A percentile compares a stretch with the other conserved stretches of the same genome.
Evolutionary conservation across 2,113 vertebrate species (phyloP).

Genomic region (Mirza zaza): DNA sequence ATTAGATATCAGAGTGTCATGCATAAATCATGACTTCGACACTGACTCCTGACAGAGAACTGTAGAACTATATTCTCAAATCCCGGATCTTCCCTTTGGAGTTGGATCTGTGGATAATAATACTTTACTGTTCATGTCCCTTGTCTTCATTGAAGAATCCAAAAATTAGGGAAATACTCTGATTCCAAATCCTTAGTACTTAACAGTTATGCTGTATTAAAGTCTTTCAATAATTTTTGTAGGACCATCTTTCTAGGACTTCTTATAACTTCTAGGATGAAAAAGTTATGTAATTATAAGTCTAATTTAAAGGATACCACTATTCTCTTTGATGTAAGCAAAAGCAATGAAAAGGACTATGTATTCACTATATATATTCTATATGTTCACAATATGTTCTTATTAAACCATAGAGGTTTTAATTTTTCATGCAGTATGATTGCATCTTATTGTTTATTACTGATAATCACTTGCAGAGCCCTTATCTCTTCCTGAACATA

Average conservation of each 20-base stretch:
- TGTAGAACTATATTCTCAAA: neutral
- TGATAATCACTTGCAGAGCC: neutral
- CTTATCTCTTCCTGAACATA: neutral
- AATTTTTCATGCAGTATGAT: neutral
- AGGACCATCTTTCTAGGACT: neutral
- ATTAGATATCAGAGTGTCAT: constrained; percentile 44
- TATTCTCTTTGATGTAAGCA: neutral
- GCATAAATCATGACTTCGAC: constrained; percentile 37
- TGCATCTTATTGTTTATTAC: neutral
- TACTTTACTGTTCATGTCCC: neutral
- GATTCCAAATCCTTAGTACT: neutral
- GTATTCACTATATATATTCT: neutral
- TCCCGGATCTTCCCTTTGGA: neutral
- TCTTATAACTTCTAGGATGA: neutral
- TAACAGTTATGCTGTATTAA: neutral
- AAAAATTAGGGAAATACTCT: neutral
- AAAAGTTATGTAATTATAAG: neutral
- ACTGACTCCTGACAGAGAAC: neutral
- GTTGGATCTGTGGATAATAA: neutral
- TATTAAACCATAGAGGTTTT: neutral
- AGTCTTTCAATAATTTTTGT: neutral
- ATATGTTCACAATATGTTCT: neutral
- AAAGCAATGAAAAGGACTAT: neutral
- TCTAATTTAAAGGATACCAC: neutral
- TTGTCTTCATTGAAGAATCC: neutral